A percentile compares a stretch with the other conserved stretches of the same genome.
Conservation (phyloP, 2,797 vertebrate species). For the Leuciscus waleckii region DNA sequence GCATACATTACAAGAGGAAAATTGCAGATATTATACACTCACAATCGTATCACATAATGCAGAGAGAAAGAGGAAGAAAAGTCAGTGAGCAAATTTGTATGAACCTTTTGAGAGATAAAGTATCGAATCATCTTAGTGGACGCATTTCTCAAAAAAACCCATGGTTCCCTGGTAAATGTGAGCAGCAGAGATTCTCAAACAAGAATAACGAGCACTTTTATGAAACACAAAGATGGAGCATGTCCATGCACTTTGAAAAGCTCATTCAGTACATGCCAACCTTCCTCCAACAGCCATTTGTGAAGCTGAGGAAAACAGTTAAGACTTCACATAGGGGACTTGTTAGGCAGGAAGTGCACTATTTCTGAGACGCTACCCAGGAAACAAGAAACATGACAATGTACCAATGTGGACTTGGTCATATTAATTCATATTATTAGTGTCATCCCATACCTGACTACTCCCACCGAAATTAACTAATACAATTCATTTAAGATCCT, state of each 20-base stretch:
- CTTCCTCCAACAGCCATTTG: conserved; percentile 63
- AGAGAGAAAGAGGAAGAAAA: conserved; percentile 68
- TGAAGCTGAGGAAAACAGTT: conserved; percentile 62
- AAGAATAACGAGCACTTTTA: conserved; percentile 44
- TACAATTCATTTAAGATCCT: neutral
- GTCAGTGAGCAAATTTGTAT: conserved; percentile 57
- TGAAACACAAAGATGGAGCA: neutral
- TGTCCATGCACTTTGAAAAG: conserved; percentile 39
- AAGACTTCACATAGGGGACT: conserved; percentile 73
- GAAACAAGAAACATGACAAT: conserved; percentile 40
- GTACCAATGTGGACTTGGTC: neutral
- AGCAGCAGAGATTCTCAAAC: conserved; percentile 38
- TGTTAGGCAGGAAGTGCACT: conserved; percentile 71
- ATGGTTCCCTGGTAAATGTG: neutral
- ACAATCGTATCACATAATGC: conserved; percentile 69
- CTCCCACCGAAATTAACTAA: neutral
- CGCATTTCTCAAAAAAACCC: neutral
- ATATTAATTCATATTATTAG: neutral
- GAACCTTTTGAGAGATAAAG: conserved; percentile 43
- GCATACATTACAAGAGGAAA: conserved; percentile 42
- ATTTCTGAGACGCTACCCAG: conserved; percentile 14
- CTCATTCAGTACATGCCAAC: conserved; percentile 28
- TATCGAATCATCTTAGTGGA: neutral
- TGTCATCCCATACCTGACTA: neutral
- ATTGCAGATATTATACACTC: conserved; percentile 55